phyloP scores from a whole-genome alignment of 1,140 invertebrate species.

The Aphidius gifuensis region DNA sequence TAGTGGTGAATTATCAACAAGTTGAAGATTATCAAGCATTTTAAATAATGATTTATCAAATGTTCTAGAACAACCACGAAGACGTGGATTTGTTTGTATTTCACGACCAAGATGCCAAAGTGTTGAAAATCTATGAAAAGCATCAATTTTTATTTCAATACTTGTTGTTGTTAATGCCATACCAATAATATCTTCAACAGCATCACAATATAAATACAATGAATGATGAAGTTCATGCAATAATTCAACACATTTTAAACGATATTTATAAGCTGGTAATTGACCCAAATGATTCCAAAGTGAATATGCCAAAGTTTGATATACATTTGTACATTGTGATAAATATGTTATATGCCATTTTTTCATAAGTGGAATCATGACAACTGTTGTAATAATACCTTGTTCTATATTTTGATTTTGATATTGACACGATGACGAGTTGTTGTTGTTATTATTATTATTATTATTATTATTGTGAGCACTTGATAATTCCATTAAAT shows the following conservation, averaged over 20 bases:
- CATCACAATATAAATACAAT: conserved; percentile 66
- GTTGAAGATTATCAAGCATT: conserved; percentile 74
- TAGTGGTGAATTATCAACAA: conserved; percentile 65
- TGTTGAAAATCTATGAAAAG: conserved; percentile 72
- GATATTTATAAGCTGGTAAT: conserved; percentile 59
- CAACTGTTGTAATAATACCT: conserved; percentile 63
- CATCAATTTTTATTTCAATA: conserved; percentile 60
- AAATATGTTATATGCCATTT: conserved; percentile 64
- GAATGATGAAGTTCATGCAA: conserved; percentile 72
- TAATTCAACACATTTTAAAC: conserved; percentile 64
- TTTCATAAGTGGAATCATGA: conserved; percentile 67
- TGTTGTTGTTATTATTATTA: no score
- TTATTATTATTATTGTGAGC: conserved; percentile 48
- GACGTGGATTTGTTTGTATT: conserved; percentile 50
- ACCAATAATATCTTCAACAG: conserved; percentile 70
- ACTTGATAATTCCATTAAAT: conserved; percentile 66
- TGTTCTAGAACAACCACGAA: conserved; percentile 52
- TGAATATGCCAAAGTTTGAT: conserved; percentile 64
- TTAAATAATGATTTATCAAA: conserved; percentile 68
- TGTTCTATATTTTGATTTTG: conserved; percentile 39
- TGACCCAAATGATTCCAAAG: conserved; percentile 68
- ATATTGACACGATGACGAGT: conserved; percentile 20
- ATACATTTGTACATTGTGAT: conserved; percentile 64
- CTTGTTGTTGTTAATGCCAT: conserved; percentile 52
- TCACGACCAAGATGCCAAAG: conserved; percentile 80